A percentile compares a stretch with the other conserved stretches of the same genome.
phyloP scores from a whole-genome alignment of 2,113 vertebrate genomes.

The Phaethon lepturus region DNA sequence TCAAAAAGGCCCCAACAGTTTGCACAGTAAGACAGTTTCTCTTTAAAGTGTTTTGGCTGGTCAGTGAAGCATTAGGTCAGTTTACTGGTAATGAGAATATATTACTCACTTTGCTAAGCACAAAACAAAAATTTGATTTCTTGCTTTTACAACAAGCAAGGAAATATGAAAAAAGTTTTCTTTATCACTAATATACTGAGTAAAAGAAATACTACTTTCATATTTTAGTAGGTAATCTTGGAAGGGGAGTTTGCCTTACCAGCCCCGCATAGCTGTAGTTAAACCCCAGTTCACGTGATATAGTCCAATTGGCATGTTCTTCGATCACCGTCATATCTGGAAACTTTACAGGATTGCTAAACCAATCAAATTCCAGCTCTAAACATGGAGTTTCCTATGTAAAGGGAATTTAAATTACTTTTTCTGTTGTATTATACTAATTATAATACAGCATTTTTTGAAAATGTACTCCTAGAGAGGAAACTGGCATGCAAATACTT shows the following conservation, averaged over 20 bases:
- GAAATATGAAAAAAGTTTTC: not conserved
- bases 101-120: not conserved
- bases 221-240: not conserved
- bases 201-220: not conserved
- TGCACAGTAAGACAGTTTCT: not conserved
- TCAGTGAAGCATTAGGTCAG: not conserved
- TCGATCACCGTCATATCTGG: slow-evolving; percentile 94
- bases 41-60: not conserved
- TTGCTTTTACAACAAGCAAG: not conserved
- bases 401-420: slow-evolving; percentile 41
- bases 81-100: not conserved
- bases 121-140: not conserved
- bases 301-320: slow-evolving; percentile 94
- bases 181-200: not conserved
- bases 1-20: not conserved
- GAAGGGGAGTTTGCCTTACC: slow-evolving; percentile 77
- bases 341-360: slow-evolving; percentile 94
- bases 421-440: not conserved
- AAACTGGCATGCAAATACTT: not conserved
- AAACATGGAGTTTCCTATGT: slow-evolving; percentile 96
- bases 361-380: slow-evolving; percentile 97
- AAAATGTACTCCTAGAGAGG: not conserved
- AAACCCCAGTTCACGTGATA: slow-evolving; percentile 93
- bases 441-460: not conserved
- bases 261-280: slow-evolving; percentile 92